Evolutionary conservation across 2,113 vertebrate species (phyloP).

Genomic region (Perca fluviatilis): DNA sequence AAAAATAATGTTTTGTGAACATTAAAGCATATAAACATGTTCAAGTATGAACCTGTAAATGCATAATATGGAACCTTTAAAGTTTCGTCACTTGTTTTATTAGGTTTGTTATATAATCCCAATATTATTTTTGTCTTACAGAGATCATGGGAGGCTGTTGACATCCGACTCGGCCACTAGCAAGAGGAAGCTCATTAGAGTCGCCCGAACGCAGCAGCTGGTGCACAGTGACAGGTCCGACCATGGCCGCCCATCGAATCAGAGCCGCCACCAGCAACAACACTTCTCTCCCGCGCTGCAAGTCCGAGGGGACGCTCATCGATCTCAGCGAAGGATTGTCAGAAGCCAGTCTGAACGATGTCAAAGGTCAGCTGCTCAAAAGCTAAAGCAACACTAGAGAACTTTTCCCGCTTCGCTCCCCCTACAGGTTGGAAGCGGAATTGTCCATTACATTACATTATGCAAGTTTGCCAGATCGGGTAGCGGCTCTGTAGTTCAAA

Average conservation of each 20-base stretch:
- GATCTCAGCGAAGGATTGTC: conserved; percentile 89
- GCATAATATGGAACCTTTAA: too few species aligned
- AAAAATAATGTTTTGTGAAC: too few species aligned
- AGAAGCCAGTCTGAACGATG: conserved; percentile 88
- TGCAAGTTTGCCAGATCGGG: too few species aligned
- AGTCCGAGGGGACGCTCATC: conserved; percentile 94
- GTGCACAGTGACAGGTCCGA: conserved; percentile 41
- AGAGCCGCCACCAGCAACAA: conserved; percentile 89
- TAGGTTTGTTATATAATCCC: not conserved
- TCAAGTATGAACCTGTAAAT: too few species aligned
- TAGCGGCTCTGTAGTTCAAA: too few species aligned
- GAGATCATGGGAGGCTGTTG: conserved; percentile 68
- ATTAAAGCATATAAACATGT: too few species aligned
- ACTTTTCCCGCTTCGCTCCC: too few species aligned
- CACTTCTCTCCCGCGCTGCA: conserved; percentile 91
- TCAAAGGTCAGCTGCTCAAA: conserved; percentile 88
- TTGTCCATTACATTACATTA: too few species aligned
- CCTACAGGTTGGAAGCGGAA: too few species aligned
- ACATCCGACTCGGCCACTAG: conserved; percentile 29
- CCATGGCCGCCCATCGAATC: conserved; percentile 96
- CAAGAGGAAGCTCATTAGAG: conserved; percentile 29
- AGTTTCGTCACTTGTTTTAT: not conserved
- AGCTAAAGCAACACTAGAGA: too few species aligned
- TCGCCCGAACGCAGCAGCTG: conserved; percentile 1
- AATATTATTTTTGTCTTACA: conserved; percentile 57